Evolutionary conservation across 2,113 vertebrate genomes (phyloP).

Genomic region (Tragelaphus scriptus): DNA sequence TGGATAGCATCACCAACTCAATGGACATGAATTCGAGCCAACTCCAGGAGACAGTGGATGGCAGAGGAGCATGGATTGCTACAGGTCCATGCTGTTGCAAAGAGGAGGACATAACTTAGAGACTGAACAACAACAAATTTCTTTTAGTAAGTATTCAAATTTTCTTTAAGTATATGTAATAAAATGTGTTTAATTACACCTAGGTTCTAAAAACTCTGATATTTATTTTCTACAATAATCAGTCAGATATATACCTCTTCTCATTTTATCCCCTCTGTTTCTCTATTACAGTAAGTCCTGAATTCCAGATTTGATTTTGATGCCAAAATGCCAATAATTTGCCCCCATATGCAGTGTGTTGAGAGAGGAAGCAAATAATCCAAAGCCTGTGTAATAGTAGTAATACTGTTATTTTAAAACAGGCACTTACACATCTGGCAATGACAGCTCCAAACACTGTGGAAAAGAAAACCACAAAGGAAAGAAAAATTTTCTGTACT

Average conservation of each 20-base stretch:
- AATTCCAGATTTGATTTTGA: slow-evolving; percentile 76
- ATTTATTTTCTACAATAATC: slow-evolving; percentile 79
- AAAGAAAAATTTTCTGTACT: neutral
- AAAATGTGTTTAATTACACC: slow-evolving; percentile 52
- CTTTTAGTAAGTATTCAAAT: slow-evolving; percentile 28
- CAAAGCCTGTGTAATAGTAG: slow-evolving; percentile 68
- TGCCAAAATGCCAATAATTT: slow-evolving; percentile 78
- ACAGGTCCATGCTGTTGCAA: neutral
- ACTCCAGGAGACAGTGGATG: neutral
- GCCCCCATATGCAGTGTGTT: slow-evolving; percentile 71
- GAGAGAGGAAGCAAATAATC: slow-evolving; percentile 72
- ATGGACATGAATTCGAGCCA: neutral
- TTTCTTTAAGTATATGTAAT: slow-evolving; percentile 20
- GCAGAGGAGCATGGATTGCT: neutral
- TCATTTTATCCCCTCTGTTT: slow-evolving; percentile 54
- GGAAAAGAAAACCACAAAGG: slow-evolving; percentile 55
- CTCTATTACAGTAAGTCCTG: slow-evolving; percentile 75
- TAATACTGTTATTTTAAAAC: slow-evolving; percentile 52
- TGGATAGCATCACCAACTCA: neutral
- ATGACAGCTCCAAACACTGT: slow-evolving; percentile 52
- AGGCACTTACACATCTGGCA: slow-evolving; percentile 75
- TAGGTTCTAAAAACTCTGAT: slow-evolving; percentile 70
- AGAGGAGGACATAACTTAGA: neutral
- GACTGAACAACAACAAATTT: neutral
- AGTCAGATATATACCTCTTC: slow-evolving; percentile 56